phyloP scores from a whole-genome alignment of 2,797 vertebrate genomes.

The Loris lydekkerianus region DNA sequence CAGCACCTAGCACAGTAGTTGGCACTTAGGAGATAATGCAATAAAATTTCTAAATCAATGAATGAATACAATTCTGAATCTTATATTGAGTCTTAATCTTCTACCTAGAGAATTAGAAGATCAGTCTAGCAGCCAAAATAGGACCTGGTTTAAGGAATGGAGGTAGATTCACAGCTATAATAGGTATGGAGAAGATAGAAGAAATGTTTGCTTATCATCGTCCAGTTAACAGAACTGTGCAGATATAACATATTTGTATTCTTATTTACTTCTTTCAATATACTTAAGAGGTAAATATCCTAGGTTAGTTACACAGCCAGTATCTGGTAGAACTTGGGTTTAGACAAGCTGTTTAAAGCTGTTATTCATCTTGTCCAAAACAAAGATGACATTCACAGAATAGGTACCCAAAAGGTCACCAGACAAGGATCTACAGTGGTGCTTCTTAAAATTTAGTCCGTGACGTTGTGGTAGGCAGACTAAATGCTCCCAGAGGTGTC shows the following conservation, averaged over 20 bases:
- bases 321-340: background rate
- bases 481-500: background rate
- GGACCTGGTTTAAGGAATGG: background rate
- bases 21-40: background rate
- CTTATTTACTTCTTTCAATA: background rate
- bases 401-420: background rate
- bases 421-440: background rate
- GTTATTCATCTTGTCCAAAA: slow-evolving; percentile 37
- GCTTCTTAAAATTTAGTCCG: background rate
- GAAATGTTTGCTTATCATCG: background rate
- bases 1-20: background rate
- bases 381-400: background rate
- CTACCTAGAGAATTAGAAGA: slow-evolving; percentile 20
- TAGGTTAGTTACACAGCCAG: background rate
- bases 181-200: background rate
- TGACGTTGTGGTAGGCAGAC: background rate
- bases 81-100: background rate
- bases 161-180: background rate
- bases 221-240: background rate
- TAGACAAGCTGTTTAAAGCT: background rate
- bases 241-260: background rate
- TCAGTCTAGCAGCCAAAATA: background rate
- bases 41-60: background rate
- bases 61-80: slow-evolving; percentile 25
- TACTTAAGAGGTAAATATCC: background rate